Evolutionary conservation across 2,797 vertebrate species (phyloP), one percentile per base, ranked within the genome.

Genomic region (Pseudocheirus occidentalis): DNA sequence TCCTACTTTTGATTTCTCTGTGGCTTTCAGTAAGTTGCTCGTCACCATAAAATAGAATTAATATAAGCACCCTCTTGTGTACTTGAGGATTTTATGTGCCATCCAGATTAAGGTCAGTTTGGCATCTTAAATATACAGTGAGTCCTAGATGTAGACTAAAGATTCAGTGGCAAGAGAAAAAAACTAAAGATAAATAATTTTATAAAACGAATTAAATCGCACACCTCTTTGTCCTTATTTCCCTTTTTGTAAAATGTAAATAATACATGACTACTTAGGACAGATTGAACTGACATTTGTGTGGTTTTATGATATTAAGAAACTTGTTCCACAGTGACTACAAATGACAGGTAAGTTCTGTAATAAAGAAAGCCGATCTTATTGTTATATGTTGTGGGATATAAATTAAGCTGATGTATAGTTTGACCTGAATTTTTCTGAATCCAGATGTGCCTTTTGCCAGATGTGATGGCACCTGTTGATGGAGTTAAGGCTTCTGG

Each of bases 321-420:
- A 87, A 87, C 40, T 87, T 87, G 40, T 46, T 24, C 24, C 40
- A 50, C 1, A 50, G 31, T 28, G 40, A 46, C 73, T 46, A 28
- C 73, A 87, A 50, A 50, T 87, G 40, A 11, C 24, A 50, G 21
- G 24, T 50, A 50, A 50, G 24, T 46, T 50, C 73, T 50, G 9
- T 46, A 81, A 81, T 46, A 81, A 81, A 24, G 18, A 81, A 81
- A 46, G 66, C 6, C 46, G n/a, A 81, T 81, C 7, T 87, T 40
- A 87, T 27, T 46, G 46, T 87, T 50, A 87, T 50, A 87, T 94
- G 21, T 59, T 96, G 11, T 92, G 54, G 66, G 50, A 90, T 91
- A 95, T 92, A 94, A 90, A 94, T 57, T 96, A 50, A 90, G 55
- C 94, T 95, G 59, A 90, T 91, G 0, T 91, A 52, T 52, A 81